Conservation (phyloP, 2,113 vertebrate species). For the Muscicapa adusta region DNA sequence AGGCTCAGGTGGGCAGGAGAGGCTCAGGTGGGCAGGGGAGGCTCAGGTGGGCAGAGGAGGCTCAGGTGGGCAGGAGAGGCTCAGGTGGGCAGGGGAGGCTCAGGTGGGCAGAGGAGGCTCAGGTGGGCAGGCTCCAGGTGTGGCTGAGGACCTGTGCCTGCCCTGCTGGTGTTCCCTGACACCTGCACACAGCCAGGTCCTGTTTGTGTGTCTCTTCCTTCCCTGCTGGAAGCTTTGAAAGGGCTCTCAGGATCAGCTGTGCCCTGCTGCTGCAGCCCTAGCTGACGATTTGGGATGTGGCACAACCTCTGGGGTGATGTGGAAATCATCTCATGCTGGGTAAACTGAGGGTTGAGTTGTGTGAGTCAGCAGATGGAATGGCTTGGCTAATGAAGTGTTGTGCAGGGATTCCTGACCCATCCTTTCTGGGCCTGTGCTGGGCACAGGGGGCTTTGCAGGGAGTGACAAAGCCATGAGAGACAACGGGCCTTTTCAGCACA, state of each 20-base stretch:
- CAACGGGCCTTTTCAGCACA: fast-evolving
- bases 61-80: no score
- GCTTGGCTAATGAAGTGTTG: constrained; percentile 31
- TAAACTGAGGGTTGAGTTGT: constrained; percentile 27
- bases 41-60: no score
- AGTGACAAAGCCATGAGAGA: neutral
- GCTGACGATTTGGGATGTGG: neutral
- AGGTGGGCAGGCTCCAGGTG: no score
- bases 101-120: no score
- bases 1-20: no score
- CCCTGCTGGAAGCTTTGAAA: neutral
- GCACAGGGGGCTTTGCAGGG: fast-evolving
- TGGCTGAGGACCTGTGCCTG: no score
- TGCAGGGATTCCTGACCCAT: constrained; percentile 10
- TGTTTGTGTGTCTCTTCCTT: neutral
- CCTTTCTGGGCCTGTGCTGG: neutral
- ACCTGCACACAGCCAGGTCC: neutral
- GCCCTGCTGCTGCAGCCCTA: neutral
- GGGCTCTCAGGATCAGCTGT: neutral
- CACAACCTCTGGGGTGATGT: neutral
- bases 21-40: no score
- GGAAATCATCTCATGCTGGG: neutral
- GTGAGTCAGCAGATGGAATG: constrained; percentile 50
- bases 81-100: no score
- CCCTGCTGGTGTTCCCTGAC: no score